phyloP scores from a whole-genome alignment of 2,113 vertebrate genomes.

The Ondatra zibethicus region DNA sequence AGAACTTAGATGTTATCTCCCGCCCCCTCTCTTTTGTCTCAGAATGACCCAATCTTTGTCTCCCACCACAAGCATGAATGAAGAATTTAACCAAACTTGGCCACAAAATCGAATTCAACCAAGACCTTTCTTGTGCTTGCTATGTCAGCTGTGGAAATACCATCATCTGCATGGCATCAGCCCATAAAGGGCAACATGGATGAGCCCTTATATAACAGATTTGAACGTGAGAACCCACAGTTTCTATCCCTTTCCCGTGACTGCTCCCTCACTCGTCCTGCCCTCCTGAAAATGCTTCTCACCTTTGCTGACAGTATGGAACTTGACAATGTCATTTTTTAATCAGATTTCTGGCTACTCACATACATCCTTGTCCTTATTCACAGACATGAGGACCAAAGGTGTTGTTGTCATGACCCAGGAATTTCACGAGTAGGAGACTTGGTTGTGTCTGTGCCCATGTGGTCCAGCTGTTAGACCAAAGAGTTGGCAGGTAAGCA shows the following conservation, averaged over 20 bases:
- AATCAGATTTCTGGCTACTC: not conserved
- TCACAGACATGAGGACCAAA: not conserved
- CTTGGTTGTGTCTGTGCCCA: not conserved
- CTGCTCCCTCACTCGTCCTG: not conserved
- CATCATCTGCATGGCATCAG: not conserved
- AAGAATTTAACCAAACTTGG: not conserved
- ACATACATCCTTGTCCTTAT: not conserved
- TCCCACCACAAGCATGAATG: not conserved
- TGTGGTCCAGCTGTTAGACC: not conserved
- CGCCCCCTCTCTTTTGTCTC: not conserved
- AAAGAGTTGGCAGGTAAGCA: not conserved
- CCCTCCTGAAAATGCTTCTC: not conserved
- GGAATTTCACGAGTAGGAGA: not conserved
- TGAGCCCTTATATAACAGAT: not conserved
- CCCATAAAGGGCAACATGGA: not conserved
- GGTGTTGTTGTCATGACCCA: not conserved
- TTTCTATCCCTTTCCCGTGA: not conserved
- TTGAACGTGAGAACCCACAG: not conserved
- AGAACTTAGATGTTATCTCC: not conserved
- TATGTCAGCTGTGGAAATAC: not conserved
- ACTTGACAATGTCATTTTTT: not conserved
- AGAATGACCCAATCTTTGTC: not conserved
- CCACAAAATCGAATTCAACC: not conserved
- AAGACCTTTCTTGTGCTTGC: not conserved
- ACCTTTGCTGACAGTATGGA: not conserved